A percentile compares a stretch with the other conserved stretches of the same genome.
Evolutionary conservation across 2,888 invertebrate species (phyloP).

Genomic region (Ligdia adustata): DNA sequence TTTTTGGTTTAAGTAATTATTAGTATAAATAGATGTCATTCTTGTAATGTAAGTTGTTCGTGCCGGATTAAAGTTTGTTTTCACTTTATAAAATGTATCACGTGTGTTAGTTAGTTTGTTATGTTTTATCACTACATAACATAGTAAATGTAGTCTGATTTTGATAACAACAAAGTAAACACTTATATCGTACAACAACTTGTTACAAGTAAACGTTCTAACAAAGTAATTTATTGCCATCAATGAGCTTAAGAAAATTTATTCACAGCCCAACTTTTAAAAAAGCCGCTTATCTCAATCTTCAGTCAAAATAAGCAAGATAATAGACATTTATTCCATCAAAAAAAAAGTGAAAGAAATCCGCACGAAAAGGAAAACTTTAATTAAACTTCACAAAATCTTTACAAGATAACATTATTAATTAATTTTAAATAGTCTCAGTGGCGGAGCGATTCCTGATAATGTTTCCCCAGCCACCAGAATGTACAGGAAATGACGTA

Average conservation of each 20-base stretch:
- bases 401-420: slow-evolving; percentile 83
- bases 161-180: too few species aligned
- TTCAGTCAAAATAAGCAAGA: slow-evolving; percentile 70
- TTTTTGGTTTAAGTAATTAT: too few species aligned
- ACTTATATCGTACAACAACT: too few species aligned
- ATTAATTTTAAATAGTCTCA: slow-evolving; percentile 80
- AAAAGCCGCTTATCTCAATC: slow-evolving; percentile 56
- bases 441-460: slow-evolving; percentile 74
- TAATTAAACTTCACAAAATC: slow-evolving; percentile 80
- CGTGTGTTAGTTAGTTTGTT: too few species aligned
- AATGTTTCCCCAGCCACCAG: slow-evolving; percentile 73
- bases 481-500: slow-evolving; percentile 78
- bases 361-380: slow-evolving; percentile 63
- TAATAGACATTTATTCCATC: slow-evolving; percentile 70
- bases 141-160: too few species aligned
- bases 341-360: slow-evolving; percentile 68
- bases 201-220: too few species aligned
- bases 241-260: slow-evolving; percentile 48
- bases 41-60: too few species aligned
- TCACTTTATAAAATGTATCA: too few species aligned
- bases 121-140: too few species aligned
- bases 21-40: too few species aligned
- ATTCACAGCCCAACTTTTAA: slow-evolving; percentile 62
- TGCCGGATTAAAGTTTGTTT: too few species aligned
- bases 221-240: slow-evolving; percentile 5